Base-by-base conservation (phyloP, 1,140 invertebrate species). In the Drosophila baimaii region DNA sequence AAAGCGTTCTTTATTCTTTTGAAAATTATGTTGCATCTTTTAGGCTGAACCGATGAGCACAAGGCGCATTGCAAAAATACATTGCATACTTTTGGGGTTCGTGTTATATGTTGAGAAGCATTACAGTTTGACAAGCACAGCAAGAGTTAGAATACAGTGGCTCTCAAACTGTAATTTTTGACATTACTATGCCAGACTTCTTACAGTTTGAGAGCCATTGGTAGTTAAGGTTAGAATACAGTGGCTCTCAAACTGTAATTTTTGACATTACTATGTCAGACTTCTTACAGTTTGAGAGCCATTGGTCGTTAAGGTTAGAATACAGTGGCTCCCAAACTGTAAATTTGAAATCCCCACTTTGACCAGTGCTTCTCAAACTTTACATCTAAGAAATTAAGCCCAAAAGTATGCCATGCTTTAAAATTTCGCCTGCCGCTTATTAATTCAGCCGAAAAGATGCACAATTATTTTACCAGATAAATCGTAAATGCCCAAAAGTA, bases 281-380 rank as follows among this genome's bases (percentile, higher is more conserved):
- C n/a, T n/a, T n/a, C n/a, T n/a, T 31, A 29, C 49, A 52, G 49
- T 52, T 52, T 52, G 3, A 9, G 13, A 46, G 44, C n/a, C 21
- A 25, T 23, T 44, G 12, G 19, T 21, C n/a, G n/a, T n/a, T n/a
- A n/a, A n/a, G n/a, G n/a, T n/a, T n/a, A n/a, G n/a, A n/a, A n/a
- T n/a, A n/a, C n/a, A 49, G 23, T 49, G 9, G 0, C 2, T 49
- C 2, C 27, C n/a, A 49, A 49, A 29, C 47, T 49, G 47, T 49
- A 49, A 23, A 44, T 21, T 5, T 13, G 5, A 0, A 21, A 21
- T 44, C 41, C 41, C 1, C 13, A 15, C 3, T 25, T 15, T 21
- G 2, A 1, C 21, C 21, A 46, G 44, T 46, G 44, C 44, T 23
- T 25, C 6, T n/a, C 13, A 46, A 46, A 23, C 23, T 25, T 13